Base-by-base conservation (phyloP, 2,797 vertebrate species). In the Telmatherina bonti region DNA sequence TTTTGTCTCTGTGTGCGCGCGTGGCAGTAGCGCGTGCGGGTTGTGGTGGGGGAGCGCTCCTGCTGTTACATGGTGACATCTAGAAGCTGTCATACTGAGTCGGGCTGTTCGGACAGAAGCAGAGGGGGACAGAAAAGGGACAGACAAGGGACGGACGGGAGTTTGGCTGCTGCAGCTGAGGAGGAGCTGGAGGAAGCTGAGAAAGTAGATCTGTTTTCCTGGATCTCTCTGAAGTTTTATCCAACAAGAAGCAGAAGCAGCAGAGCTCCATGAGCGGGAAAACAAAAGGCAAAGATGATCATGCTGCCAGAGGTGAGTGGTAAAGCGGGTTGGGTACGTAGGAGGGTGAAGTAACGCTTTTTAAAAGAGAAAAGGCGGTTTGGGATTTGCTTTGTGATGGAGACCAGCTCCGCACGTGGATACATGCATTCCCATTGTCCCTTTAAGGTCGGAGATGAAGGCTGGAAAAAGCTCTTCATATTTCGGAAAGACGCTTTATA, bases 261-360 rank as follows among this genome's bases (percentile, higher is more conserved):
- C 45, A 27, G 30, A 91, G 94, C 94, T 95, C 95, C 96, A 98
- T 98, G 97, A 98, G 96, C 90, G 95, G 96, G 89, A 98, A 96
- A 95, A 92, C 95, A 87, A 96, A 95, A 92, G 86, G 93, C 82
- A 97, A 95, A 93, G 96, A 97, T 91, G 96, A 92, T 15, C 82
- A 96, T 96, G 96, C 94, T 91, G 92, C 93, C 88, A 96, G 95
- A 94, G 96, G 96, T 97, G 93, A 96, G 95, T 72, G 27, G 47
- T 33, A 18, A 57, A 54, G 47, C 2, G 22, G 51, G 22, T 22
- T 35, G 7, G 22, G 26, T 0, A 6, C 0, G 5, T 30, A 1
- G 9, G 4, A 0, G 18, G 11, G 54, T 13, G 18, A 10, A 22
- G 20, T 15, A 18, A 12, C 24, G 20, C 27, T 18, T 9, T 22